Evolutionary conservation across 2,888 invertebrate genomes (phyloP).

Genomic region (Dysmachus trigonus): DNA sequence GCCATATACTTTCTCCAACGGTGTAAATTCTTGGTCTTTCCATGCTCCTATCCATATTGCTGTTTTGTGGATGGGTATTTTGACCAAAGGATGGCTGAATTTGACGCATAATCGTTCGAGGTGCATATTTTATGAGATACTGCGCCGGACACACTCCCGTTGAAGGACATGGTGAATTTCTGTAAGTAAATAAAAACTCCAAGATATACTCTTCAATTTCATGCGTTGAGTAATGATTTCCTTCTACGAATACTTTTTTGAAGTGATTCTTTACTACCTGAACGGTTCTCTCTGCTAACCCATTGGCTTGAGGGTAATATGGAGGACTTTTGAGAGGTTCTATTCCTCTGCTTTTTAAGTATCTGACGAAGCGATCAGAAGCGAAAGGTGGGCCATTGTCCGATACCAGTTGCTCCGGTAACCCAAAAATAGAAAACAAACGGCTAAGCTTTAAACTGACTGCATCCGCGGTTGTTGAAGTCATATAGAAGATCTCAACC

Average conservation of each 20-base stretch:
- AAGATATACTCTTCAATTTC: no score
- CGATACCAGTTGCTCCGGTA: neutral
- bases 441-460: neutral
- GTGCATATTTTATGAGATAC: neutral
- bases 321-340: neutral
- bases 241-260: no score
- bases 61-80: neutral
- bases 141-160: neutral
- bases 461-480: neutral
- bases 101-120: neutral
- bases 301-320: neutral
- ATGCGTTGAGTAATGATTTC: no score
- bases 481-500: neutral
- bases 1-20: no score
- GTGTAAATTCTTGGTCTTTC: neutral
- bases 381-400: neutral
- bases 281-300: neutral
- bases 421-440: neutral
- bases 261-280: neutral
- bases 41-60: neutral
- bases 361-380: neutral
- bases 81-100: neutral
- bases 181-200: no score
- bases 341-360: neutral
- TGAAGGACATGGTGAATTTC: no score